phyloP scores from a whole-genome alignment of 2,113 vertebrate genomes.

The Osmerus eperlanus region DNA sequence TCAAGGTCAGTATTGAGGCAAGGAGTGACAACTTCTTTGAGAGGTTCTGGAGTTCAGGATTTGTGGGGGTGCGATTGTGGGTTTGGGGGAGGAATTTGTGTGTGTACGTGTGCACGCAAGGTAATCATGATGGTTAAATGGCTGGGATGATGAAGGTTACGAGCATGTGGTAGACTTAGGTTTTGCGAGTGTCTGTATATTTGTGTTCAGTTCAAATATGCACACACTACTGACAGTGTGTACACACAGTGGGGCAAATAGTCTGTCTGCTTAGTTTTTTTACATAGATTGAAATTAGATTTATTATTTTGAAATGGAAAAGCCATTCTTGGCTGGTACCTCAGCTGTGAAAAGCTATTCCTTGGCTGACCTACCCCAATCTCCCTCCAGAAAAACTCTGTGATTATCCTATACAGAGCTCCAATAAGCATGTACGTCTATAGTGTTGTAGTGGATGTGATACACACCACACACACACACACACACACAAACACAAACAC shows the following conservation, averaged over 20 bases:
- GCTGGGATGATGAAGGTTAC: too few relatives aligned
- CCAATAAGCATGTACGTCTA: background rate
- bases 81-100: background rate
- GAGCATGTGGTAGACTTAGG: too few relatives aligned
- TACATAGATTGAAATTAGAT: background rate
- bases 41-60: background rate
- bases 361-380: too few relatives aligned
- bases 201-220: constrained; percentile 12
- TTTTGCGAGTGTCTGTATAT: background rate
- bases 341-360: too few relatives aligned
- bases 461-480: background rate
- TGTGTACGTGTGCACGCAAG: background rate
- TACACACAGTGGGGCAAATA: too few relatives aligned
- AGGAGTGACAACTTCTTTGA: background rate
- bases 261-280: background rate
- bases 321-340: background rate
- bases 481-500: too few relatives aligned
- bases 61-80: too few relatives aligned
- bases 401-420: background rate
- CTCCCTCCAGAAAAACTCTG: background rate
- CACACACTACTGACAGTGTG: background rate
- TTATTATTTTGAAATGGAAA: background rate
- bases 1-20: background rate
- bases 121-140: background rate
- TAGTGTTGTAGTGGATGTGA: background rate